Evolutionary conservation across 1,140 invertebrate species (phyloP), one percentile per base, ranked within the genome.

Genomic region (Drosophila ogumai): DNA sequence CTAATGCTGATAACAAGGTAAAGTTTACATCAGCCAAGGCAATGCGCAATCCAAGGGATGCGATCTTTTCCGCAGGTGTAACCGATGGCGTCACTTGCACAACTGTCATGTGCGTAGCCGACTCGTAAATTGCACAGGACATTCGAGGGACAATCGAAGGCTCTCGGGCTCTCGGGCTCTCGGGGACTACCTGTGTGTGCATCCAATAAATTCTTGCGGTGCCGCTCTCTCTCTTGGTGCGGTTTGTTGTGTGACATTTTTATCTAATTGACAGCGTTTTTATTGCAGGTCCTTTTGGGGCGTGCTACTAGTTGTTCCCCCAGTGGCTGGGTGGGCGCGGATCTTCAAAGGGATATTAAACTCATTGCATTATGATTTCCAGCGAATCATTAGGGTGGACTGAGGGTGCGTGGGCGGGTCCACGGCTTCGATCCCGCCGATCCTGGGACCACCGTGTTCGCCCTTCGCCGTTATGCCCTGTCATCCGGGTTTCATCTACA

Each of bases 171-270:
- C 22, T 31, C n/a, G 9, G 12, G 49, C 9, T 32, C 28, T 34
- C 54, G 52, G 46, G 44, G 41, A 25, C 50, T 64, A 61, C 61
- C 52, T 68, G 67, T 36, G 68, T 47, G 69, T 50, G 49, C 71
- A 57, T 69, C 79, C 87, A 90, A 91, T 90, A 91, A 90, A 90
- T 91, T 91, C 67, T 54, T n/a, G 69, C 55, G 36, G 52, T 67
- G 61, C 54, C 71, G 34, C 57, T 36, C 49, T 28, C 60, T 59
- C 13, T 17, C 25, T 17, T 67, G 73, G 67, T 91, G 90, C 90
- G 74, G 90, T 85, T 91, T 91, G 86, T 91, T 91, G 90, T 91
- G 90, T 91, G 90, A 91, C 90, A 91, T 91, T 91, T 91, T 91
- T 91, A 91, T 91, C 90, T 91, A 91, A 91, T 91, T 91, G 90